A percentile compares a stretch with the other conserved stretches of the same genome.
Evolutionary conservation across 2,113 vertebrate genomes (phyloP).

Genomic region (Sinocyclocheilus anophthalmus): DNA sequence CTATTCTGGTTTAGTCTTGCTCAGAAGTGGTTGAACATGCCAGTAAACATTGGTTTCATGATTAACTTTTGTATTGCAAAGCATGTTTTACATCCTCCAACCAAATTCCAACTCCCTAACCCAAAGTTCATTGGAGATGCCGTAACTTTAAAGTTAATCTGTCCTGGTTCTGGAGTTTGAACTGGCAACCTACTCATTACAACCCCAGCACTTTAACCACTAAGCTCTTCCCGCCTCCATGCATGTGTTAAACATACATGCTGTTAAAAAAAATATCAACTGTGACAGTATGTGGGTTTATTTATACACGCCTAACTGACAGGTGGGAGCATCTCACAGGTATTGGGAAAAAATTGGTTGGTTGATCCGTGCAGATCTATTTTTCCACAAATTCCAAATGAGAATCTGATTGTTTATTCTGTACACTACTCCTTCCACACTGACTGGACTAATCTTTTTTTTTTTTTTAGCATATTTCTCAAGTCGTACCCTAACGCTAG

Average conservation of each 20-base stretch:
- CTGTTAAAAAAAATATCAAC: not conserved
- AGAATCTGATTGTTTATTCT: conserved; percentile 55
- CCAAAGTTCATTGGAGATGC: not conserved
- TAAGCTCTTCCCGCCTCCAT: not conserved
- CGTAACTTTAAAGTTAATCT: not conserved
- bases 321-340: not conserved
- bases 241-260: not conserved
- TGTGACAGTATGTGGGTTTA: not conserved
- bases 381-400: conserved; percentile 26
- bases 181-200: not conserved
- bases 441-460: not conserved
- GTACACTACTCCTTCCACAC: conserved; percentile 41
- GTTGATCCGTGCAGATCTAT: not conserved
- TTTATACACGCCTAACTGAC: conserved; percentile 41
- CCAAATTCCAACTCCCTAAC: not conserved
- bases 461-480: conserved; percentile 64
- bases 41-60: not conserved
- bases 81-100: not conserved
- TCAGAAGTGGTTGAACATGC: not conserved
- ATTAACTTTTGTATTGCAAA: not conserved
- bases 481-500: conserved; percentile 53
- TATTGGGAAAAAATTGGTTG: conserved; percentile 28
- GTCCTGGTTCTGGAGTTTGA: not conserved
- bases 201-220: not conserved
- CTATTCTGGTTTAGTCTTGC: not conserved